Percentiles rank a stretch among this genome's conserved stretches.
Evolutionary conservation across 1,140 invertebrate genomes (phyloP).

Genomic region (Cheumatopsyche charites): DNA sequence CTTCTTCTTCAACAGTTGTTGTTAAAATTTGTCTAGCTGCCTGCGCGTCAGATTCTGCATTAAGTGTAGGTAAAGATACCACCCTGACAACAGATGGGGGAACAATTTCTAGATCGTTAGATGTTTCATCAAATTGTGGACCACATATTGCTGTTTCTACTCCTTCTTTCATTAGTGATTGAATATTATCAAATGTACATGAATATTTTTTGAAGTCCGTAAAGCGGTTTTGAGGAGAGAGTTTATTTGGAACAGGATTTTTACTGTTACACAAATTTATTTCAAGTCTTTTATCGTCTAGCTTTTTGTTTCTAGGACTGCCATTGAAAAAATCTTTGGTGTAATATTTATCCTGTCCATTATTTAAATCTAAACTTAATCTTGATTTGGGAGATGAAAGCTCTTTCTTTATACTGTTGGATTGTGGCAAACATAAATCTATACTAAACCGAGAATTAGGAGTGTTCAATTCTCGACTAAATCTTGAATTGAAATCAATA

Average conservation of each 20-base stretch:
- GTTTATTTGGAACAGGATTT: constrained; percentile 56
- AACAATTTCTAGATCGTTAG: constrained; percentile 59
- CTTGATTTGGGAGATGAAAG: constrained; percentile 65
- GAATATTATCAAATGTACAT: constrained; percentile 80
- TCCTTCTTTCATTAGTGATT: constrained; percentile 73
- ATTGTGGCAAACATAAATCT: constrained; percentile 64
- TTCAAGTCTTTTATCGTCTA: constrained; percentile 53
- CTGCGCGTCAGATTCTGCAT: constrained; percentile 59
- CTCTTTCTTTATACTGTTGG: constrained; percentile 62
- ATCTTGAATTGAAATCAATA: constrained; percentile 63
- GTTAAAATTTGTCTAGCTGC: constrained; percentile 58
- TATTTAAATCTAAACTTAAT: constrained; percentile 65
- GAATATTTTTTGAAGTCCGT: constrained; percentile 73
- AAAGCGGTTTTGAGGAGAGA: constrained; percentile 62
- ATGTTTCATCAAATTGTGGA: constrained; percentile 60
- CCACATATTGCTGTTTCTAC: constrained; percentile 57
- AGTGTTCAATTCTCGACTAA: constrained; percentile 64
- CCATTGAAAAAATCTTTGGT: constrained; percentile 61
- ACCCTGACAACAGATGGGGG: constrained; percentile 70
- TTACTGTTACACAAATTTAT: constrained; percentile 50
- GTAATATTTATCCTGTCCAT: constrained; percentile 60
- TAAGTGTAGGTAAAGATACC: constrained; percentile 68
- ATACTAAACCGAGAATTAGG: constrained; percentile 67
- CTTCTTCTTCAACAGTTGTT: constrained; percentile 69
- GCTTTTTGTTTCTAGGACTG: constrained; percentile 61